These are phyloP conservation scores for Salpingus planirostris DNA, from an alignment of 2,888 invertebrate species.

Conservation along the genomic window DNA sequence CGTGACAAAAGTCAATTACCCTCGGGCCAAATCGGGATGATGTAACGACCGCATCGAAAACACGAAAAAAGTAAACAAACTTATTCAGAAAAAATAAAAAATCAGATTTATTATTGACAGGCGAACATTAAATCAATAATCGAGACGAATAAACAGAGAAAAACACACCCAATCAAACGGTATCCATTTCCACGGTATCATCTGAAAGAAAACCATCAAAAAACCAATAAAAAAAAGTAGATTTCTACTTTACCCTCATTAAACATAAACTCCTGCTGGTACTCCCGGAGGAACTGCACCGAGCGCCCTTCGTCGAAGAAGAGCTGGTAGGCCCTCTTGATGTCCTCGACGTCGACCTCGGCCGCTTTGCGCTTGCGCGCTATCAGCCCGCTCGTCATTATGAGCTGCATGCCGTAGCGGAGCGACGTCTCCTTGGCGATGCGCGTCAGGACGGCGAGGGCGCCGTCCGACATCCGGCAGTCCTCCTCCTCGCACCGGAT, in stretches of 20 bases:
- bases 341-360: slow-evolving; percentile 79
- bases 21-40: too few relatives aligned
- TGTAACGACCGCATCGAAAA: too few relatives aligned
- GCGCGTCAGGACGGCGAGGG: slow-evolving; percentile 80
- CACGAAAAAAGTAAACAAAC: too few relatives aligned
- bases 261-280: slow-evolving; percentile 94
- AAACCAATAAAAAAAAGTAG: slow-evolving; percentile 5
- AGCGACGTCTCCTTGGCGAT: slow-evolving; percentile 91
- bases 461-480: slow-evolving; percentile 88
- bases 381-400: slow-evolving; percentile 93
- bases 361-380: slow-evolving; percentile 79
- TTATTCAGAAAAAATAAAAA: too few relatives aligned
- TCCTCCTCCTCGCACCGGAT: slow-evolving; percentile 94
- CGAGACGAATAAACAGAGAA: too few relatives aligned
- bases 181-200: slow-evolving; percentile 8
- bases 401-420: slow-evolving; percentile 95
- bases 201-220: slow-evolving; percentile 7
- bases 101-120: too few relatives aligned
- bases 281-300: slow-evolving; percentile 87
- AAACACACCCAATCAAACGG: too few relatives aligned
- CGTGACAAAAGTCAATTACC: too few relatives aligned
- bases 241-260: slow-evolving; percentile 45
- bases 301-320: slow-evolving; percentile 93
- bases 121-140: too few relatives aligned
- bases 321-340: slow-evolving; percentile 88